A percentile compares a stretch with the other conserved stretches of the same genome.
Conservation (phyloP, 1,140 invertebrate species). For the Drosophila trapezifrons region DNA sequence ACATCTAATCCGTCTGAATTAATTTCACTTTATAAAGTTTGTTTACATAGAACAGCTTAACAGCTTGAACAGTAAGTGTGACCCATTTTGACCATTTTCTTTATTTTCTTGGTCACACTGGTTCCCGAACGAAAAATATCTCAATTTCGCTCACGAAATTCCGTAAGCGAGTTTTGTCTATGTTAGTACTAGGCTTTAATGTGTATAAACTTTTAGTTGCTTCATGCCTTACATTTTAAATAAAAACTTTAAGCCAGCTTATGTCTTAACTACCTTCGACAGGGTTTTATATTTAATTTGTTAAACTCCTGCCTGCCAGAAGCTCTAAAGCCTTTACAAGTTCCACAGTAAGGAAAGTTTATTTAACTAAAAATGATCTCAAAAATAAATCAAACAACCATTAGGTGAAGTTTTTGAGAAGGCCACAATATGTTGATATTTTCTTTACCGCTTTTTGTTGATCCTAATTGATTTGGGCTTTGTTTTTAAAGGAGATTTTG, state of each 20-base stretch:
- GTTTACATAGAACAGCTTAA: too few relatives aligned
- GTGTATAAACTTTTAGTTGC: background rate
- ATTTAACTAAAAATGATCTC: background rate
- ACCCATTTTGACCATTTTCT: too few relatives aligned
- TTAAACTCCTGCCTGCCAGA: background rate
- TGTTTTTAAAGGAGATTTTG: background rate
- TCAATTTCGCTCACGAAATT: too few relatives aligned
- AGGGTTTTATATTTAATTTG: background rate
- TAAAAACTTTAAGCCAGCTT: too few relatives aligned
- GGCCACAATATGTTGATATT: background rate
- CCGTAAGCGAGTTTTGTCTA: too few relatives aligned
- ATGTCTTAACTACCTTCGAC: background rate
- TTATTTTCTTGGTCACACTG: too few relatives aligned
- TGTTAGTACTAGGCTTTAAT: too few relatives aligned
- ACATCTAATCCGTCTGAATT: too few relatives aligned
- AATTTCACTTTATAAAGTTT: too few relatives aligned
- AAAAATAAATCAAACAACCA: too few relatives aligned
- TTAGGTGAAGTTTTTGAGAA: background rate
- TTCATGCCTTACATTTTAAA: background rate
- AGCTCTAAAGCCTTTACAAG: background rate
- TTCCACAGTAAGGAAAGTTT: background rate
- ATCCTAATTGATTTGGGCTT: constrained; percentile 1
- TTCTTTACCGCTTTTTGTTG: background rate
- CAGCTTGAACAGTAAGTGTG: too few relatives aligned
- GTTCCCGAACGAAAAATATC: too few relatives aligned